Evolutionary conservation across 2,797 vertebrate genomes (phyloP).

Genomic region (Ibycter americanus): DNA sequence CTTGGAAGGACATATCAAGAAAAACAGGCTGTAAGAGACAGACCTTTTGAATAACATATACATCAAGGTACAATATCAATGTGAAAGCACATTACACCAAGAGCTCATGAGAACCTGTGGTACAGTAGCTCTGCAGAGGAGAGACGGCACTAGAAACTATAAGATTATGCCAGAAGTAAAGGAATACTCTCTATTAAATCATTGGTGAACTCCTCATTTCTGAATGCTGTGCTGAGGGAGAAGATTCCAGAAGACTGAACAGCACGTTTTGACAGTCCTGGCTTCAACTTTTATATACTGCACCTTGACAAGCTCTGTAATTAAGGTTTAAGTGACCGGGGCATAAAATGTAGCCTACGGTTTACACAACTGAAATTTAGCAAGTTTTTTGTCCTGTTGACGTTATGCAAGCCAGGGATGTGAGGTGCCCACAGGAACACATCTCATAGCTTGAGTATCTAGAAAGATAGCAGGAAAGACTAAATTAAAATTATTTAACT

Average conservation of each 20-base stretch:
- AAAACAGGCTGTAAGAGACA: background rate
- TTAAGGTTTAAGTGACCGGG: background rate
- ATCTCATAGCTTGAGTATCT: background rate
- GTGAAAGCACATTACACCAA: background rate
- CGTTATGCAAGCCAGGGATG: background rate
- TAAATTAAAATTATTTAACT: background rate
- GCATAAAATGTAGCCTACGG: background rate
- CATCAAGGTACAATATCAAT: background rate
- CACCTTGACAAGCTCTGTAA: background rate
- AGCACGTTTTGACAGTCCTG: background rate
- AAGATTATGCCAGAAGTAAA: background rate
- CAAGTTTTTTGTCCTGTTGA: background rate
- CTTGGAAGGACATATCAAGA: background rate
- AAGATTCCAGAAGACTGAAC: background rate
- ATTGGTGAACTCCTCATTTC: background rate
- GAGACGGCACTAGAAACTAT: background rate
- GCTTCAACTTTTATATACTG: background rate
- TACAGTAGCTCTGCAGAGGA: background rate
- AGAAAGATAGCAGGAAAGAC: background rate
- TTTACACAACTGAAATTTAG: background rate
- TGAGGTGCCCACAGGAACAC: background rate
- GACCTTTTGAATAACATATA: background rate
- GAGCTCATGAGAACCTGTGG: background rate
- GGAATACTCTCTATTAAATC: background rate
- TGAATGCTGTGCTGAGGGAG: background rate